Evolutionary conservation across 2,113 vertebrate species (phyloP).

Genomic region (Myotis brandtii): DNA sequence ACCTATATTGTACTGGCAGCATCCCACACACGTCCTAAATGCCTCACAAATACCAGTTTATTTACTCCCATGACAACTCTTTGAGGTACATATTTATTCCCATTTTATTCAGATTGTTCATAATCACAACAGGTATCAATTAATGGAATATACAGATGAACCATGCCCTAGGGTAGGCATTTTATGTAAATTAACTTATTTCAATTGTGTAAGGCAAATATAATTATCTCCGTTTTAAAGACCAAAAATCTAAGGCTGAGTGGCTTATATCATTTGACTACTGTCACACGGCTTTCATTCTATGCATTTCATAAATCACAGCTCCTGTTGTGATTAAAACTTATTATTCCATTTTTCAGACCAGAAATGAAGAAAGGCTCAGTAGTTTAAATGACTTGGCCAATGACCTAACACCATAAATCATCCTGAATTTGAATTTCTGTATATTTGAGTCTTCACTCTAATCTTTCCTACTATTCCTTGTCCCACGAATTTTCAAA

Average conservation of each 20-base stretch:
- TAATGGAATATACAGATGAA: background rate
- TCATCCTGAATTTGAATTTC: background rate
- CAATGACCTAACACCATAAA: background rate
- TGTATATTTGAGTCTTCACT: background rate
- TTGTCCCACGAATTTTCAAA: background rate
- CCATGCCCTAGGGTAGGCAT: background rate
- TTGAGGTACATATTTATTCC: background rate
- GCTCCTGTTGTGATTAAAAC: background rate
- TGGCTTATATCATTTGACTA: background rate
- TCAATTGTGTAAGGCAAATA: background rate
- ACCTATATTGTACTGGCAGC: background rate
- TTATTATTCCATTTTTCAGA: background rate
- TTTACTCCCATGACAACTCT: background rate
- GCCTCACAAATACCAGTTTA: background rate
- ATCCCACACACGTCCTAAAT: background rate
- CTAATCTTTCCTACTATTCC: background rate
- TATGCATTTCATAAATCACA: background rate
- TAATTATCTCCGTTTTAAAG: background rate
- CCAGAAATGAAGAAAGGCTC: background rate
- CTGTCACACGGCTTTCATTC: background rate
- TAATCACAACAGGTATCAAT: background rate
- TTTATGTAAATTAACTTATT: conserved; percentile 18
- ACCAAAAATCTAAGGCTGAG: background rate
- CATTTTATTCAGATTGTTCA: background rate
- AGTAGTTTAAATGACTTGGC: background rate